phyloP scores from a whole-genome alignment of 1,140 invertebrate genomes.

The Asobara japonica region DNA sequence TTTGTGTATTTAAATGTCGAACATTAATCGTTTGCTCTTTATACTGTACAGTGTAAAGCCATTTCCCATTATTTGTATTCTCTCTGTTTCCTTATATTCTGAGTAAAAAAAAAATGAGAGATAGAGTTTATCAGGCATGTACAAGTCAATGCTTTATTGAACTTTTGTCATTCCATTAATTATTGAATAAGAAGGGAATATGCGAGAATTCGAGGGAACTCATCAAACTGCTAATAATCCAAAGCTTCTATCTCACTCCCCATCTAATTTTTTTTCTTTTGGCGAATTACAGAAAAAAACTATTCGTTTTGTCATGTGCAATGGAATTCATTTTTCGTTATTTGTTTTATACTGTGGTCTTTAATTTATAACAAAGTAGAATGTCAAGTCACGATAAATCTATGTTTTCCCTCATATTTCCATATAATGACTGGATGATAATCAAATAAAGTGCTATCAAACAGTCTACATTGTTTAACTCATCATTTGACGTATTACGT shows the following conservation, averaged over 20 bases:
- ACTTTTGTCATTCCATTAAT: neutral
- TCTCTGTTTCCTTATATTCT: neutral
- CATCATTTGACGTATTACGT: no score
- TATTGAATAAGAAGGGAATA: neutral
- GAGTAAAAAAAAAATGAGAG: conserved; percentile 16
- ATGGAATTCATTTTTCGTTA: no score
- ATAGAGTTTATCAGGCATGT: neutral
- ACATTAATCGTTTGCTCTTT: conserved; percentile 25
- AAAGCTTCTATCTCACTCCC: neutral
- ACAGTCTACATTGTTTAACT: no score
- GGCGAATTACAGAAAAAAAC: neutral
- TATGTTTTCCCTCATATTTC: no score
- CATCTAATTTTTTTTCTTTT: neutral
- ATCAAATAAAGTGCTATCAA: no score
- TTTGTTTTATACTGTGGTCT: no score
- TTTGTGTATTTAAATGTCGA: neutral
- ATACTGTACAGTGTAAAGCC: conserved; percentile 5
- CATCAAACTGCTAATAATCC: neutral
- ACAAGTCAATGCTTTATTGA: neutral
- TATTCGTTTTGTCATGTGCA: no score
- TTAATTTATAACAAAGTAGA: no score
- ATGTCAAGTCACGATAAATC: no score
- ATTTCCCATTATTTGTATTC: neutral
- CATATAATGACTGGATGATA: no score
- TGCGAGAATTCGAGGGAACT: neutral